These are phyloP conservation scores for Elachura formosa DNA, from an alignment of 2,113 vertebrate genomes.

Conservation along the genomic window DNA sequence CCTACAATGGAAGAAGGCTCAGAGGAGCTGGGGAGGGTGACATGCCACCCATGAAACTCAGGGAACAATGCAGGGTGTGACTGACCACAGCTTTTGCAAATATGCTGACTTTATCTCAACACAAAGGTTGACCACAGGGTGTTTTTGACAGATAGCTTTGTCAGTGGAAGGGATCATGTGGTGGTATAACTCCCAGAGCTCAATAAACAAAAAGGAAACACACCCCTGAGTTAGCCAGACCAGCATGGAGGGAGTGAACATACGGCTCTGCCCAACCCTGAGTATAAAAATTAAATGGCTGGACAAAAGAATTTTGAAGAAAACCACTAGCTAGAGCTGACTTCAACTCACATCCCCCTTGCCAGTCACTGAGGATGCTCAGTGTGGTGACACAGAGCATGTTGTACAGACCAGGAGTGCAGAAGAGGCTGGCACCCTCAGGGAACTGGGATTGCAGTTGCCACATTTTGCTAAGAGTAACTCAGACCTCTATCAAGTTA, in stretches of 20 bases:
- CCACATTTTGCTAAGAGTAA: background rate
- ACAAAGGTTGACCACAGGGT: background rate
- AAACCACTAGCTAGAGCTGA: background rate
- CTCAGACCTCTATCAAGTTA: background rate
- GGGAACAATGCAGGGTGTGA: background rate
- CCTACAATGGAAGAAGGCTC: background rate
- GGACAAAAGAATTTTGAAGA: background rate
- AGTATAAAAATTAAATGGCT: background rate
- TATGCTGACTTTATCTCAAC: background rate
- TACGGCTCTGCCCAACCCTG: background rate
- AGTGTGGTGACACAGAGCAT: rapidly evolving
- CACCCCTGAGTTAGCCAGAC: background rate
- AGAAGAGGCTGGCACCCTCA: background rate
- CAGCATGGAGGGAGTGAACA: background rate
- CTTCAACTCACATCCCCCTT: background rate
- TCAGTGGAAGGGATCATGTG: background rate
- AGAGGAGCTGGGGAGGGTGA: background rate
- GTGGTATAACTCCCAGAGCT: background rate
- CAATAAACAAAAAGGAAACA: background rate
- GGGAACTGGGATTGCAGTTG: background rate
- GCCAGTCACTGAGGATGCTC: background rate
- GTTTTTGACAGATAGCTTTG: background rate
- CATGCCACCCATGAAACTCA: rapidly evolving
- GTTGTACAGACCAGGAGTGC: background rate
- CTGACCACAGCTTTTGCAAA: background rate